Evolutionary conservation across 2,113 vertebrate genomes (phyloP).

Genomic region (Hippocampus abdominalis): DNA sequence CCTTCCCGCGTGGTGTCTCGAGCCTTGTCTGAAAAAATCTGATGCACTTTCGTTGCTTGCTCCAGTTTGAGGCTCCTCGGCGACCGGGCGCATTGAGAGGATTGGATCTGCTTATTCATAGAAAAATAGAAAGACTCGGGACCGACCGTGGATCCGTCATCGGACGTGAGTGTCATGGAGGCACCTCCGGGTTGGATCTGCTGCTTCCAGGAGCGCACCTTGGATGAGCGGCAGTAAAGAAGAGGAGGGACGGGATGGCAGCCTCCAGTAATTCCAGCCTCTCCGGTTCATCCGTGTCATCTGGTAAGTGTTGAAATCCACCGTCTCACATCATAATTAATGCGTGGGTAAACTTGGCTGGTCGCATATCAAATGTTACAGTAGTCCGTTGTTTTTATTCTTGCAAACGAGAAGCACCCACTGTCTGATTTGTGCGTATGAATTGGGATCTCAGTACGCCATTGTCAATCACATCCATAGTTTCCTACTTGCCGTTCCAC

Average conservation of each 20-base stretch:
- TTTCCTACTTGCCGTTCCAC: conserved; percentile 43
- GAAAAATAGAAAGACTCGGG: conserved; percentile 17
- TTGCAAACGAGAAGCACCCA: not conserved
- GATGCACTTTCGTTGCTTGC: not conserved
- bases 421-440: not conserved
- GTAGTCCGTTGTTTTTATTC: not conserved
- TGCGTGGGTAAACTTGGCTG: not conserved
- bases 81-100: conserved; percentile 18
- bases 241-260: conserved; percentile 79
- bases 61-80: conserved; percentile 13
- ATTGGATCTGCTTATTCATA: conserved; percentile 9
- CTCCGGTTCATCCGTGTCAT: conserved; percentile 93
- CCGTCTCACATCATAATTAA: not conserved
- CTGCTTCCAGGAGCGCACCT: conserved; percentile 56
- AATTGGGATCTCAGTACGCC: conserved; percentile 42
- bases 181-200: conserved; percentile 48
- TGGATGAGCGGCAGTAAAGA: conserved; percentile 64
- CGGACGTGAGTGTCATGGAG: conserved; percentile 60
- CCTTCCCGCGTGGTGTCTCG: not conserved
- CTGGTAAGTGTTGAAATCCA: conserved; percentile 73
- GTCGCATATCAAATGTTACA: not conserved
- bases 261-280: conserved; percentile 96
- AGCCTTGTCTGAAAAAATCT: conserved; percentile 9
- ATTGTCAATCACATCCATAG: conserved; percentile 44
- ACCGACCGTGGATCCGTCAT: conserved; percentile 7